A percentile compares a stretch with the other conserved stretches of the same genome.
phyloP scores from a whole-genome alignment of 2,888 invertebrate genomes.

The Trachelus stipa region DNA sequence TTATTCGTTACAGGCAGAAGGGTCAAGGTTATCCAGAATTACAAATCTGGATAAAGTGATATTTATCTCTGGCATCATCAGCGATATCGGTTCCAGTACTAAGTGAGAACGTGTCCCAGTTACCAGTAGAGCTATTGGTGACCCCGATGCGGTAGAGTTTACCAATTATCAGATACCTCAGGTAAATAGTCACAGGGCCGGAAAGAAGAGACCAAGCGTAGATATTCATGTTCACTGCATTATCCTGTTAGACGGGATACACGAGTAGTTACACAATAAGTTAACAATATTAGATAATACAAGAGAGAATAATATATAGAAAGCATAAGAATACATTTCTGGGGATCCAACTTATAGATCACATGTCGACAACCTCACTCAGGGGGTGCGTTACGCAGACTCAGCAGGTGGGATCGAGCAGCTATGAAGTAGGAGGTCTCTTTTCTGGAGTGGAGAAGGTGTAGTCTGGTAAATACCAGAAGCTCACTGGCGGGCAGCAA shows the following conservation, averaged over 20 bases:
- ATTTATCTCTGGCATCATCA: background rate
- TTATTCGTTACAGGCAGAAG: background rate
- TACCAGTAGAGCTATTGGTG: background rate
- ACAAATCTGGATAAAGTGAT: background rate
- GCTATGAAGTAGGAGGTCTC: slow-evolving; percentile 5
- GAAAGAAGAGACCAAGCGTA: background rate
- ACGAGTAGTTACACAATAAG: background rate
- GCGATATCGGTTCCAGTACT: background rate
- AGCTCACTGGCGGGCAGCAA: slow-evolving; percentile 12
- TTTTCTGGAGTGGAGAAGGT: slow-evolving; percentile 21
- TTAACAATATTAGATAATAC: background rate
- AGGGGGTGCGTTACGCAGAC: background rate
- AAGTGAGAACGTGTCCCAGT: slow-evolving; percentile 2
- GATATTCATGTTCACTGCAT: background rate
- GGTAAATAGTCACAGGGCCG: background rate
- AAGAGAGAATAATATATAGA: background rate
- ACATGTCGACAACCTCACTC: background rate
- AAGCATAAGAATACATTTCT: background rate
- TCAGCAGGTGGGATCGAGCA: background rate
- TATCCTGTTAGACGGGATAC: background rate
- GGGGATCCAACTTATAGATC: background rate
- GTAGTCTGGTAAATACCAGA: slow-evolving; percentile 22
- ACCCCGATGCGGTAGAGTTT: slow-evolving; percentile 2
- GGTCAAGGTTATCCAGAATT: background rate
- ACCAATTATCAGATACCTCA: slow-evolving; percentile 3